Conservation (phyloP, 2,888 invertebrate species). For the Electrophaes corylata region DNA sequence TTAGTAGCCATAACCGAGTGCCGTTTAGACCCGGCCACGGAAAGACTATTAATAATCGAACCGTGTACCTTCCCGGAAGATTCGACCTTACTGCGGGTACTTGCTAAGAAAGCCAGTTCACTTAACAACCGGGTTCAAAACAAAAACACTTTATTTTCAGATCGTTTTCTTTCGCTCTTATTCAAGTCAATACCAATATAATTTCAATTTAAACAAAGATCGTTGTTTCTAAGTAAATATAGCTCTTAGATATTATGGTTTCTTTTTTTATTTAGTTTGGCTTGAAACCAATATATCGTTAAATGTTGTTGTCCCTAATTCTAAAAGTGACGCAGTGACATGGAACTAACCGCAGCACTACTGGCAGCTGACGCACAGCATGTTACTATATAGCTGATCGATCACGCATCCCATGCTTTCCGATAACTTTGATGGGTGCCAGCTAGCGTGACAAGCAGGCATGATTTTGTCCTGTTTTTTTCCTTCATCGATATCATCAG, state of each 20-base stretch:
- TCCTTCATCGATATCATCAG: no score
- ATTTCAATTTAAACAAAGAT: background rate
- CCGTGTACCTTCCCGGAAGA: conserved; percentile 56
- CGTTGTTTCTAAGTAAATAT: no score
- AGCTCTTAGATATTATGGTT: background rate
- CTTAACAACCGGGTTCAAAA: conserved; percentile 11
- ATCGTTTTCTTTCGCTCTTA: background rate
- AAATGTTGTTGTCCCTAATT: conserved; percentile 1
- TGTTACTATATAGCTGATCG: conserved; percentile 10
- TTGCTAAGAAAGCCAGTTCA: conserved; percentile 29
- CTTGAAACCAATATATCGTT: background rate
- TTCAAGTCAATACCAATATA: background rate
- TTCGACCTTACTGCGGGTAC: conserved; percentile 52
- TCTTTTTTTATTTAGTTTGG: background rate
- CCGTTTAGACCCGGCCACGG: conserved; percentile 57
- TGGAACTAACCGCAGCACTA: conserved; percentile 20
- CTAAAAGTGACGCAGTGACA: conserved; percentile 18
- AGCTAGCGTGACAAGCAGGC: background rate
- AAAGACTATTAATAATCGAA: conserved; percentile 70
- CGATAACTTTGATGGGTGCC: conserved; percentile 17
- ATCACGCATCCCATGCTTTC: conserved; percentile 28
- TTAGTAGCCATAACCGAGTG: conserved; percentile 51
- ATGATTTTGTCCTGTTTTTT: no score
- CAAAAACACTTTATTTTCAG: background rate
- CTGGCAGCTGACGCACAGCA: conserved; percentile 16